Conservation (phyloP, 2,888 invertebrate genomes). For the Agrenia bidenticulata region DNA sequence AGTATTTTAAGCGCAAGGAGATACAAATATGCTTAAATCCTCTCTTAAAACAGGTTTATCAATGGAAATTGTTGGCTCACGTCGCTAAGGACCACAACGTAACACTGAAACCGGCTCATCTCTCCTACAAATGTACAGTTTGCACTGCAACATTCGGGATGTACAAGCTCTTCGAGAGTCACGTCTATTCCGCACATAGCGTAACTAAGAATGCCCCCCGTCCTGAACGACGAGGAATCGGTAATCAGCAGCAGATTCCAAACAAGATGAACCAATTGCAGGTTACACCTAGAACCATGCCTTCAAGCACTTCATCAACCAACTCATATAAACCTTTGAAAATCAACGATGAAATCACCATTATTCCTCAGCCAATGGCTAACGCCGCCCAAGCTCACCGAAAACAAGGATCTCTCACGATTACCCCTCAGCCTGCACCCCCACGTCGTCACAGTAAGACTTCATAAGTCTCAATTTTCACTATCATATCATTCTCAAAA, state of each 20-base stretch:
- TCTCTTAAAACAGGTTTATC: constrained; percentile 72
- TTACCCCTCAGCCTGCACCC: constrained; percentile 43
- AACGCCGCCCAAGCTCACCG: constrained; percentile 38
- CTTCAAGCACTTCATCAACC: constrained; percentile 24
- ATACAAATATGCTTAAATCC: constrained; percentile 3
- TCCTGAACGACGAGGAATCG: constrained; percentile 34
- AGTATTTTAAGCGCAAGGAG: not conserved
- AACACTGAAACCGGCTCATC: constrained; percentile 86
- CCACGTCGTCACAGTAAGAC: no score
- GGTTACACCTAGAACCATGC: constrained; percentile 36
- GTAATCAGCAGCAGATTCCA: constrained; percentile 55
- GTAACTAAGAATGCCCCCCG: constrained; percentile 69
- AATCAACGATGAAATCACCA: constrained; percentile 86
- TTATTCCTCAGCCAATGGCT: constrained; percentile 76
- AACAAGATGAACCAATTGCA: constrained; percentile 53
- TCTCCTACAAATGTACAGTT: constrained; percentile 92
- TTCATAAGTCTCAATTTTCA: no score
- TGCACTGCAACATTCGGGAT: constrained; percentile 92
- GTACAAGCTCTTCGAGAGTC: constrained; percentile 93
- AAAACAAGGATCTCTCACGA: constrained; percentile 52
- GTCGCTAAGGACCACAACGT: constrained; percentile 89
- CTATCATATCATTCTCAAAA: constrained; percentile 9
- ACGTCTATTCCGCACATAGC: constrained; percentile 90
- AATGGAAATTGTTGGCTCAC: constrained; percentile 89
- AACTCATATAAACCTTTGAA: constrained; percentile 70